phyloP scores from a whole-genome alignment of 2,888 invertebrate species.

The Nymphalis urticae region DNA sequence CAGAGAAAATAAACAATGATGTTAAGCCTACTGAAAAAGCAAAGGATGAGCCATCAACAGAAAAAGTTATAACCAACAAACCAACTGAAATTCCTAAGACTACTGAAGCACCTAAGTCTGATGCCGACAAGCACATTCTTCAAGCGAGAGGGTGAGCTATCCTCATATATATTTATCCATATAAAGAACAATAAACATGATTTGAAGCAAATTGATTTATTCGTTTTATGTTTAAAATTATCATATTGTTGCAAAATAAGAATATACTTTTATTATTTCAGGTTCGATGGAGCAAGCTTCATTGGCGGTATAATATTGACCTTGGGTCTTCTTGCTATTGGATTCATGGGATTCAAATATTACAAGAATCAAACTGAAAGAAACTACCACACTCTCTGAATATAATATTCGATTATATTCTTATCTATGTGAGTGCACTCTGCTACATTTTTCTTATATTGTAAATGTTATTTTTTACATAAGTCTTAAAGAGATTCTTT shows the following conservation, averaged over 20 bases:
- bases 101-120: slow-evolving; percentile 44
- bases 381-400: slow-evolving; percentile 94
- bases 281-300: slow-evolving; percentile 89
- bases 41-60: slow-evolving; percentile 36
- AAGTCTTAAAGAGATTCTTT: slow-evolving; percentile 35
- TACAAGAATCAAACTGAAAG: slow-evolving; percentile 92
- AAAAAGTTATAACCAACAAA: slow-evolving; percentile 36
- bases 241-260: neutral
- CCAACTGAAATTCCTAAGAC: slow-evolving; percentile 45
- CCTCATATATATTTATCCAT: neutral
- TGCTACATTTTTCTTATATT: slow-evolving; percentile 37
- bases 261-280: slow-evolving; percentile 45
- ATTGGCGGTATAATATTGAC: slow-evolving; percentile 93
- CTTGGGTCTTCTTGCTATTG: slow-evolving; percentile 88
- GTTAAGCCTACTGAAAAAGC: slow-evolving; percentile 33
- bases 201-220: too few relatives aligned
- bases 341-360: slow-evolving; percentile 92
- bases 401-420: slow-evolving; percentile 44
- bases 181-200: neutral
- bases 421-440: slow-evolving; percentile 65
- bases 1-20: slow-evolving; percentile 31
- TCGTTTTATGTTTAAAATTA: too few relatives aligned
- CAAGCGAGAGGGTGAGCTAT: slow-evolving; percentile 61
- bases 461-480: slow-evolving; percentile 34
- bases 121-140: slow-evolving; percentile 44